A percentile compares a stretch with the other conserved stretches of the same genome.
These are phyloP conservation scores for Cochlearius cochlearius DNA, from an alignment of 2,113 vertebrate species.

Conservation along the genomic window DNA sequence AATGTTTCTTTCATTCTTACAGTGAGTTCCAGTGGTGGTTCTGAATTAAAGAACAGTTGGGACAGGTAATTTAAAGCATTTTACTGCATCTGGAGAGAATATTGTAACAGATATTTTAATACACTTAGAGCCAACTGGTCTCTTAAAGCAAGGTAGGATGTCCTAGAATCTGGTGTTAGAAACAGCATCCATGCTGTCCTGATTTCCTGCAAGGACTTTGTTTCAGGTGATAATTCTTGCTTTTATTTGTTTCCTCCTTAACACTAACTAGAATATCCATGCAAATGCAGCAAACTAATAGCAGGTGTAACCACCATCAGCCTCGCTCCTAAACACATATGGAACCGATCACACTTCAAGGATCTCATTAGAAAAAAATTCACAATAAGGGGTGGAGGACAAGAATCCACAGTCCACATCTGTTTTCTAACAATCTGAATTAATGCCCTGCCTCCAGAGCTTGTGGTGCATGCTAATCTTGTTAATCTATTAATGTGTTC, in stretches of 20 bases:
- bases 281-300: background rate
- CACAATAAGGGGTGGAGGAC: background rate
- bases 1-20: background rate
- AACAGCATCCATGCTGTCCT: background rate
- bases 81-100: background rate
- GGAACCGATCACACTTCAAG: background rate
- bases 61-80: background rate
- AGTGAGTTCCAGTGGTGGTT: background rate
- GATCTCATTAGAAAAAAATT: conserved; percentile 1
- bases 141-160: background rate
- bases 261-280: background rate
- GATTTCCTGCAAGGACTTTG: background rate
- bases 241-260: background rate
- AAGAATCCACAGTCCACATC: background rate
- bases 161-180: background rate
- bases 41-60: background rate
- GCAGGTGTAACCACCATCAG: background rate
- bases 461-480: background rate
- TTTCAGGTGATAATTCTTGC: background rate
- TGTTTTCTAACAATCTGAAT: background rate
- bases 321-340: background rate
- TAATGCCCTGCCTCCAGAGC: background rate
- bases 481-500: background rate
- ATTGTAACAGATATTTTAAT: background rate
- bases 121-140: background rate